Conservation (phyloP, 1,140 invertebrate genomes). For the Achatina immaculata region DNA sequence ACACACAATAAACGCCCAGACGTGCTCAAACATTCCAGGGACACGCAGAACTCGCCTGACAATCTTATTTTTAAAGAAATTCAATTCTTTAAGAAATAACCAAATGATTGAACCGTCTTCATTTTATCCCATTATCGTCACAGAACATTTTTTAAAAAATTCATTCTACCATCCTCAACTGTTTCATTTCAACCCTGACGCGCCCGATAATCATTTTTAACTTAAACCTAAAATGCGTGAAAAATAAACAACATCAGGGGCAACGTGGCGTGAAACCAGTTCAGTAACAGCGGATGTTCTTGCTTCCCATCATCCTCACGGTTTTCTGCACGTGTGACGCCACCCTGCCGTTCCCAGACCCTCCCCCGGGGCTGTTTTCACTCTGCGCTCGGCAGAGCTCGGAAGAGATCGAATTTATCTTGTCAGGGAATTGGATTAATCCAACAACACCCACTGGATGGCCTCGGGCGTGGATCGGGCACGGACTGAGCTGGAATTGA, state of each 20-base stretch:
- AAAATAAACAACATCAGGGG: slow-evolving; percentile 24
- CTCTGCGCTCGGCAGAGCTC: background rate
- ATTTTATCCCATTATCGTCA: background rate
- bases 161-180: background rate
- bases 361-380: slow-evolving; percentile 19
- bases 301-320: background rate
- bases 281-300: background rate
- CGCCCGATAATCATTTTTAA: background rate
- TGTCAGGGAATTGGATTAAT: slow-evolving; percentile 23
- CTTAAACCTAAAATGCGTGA: slow-evolving; percentile 12
- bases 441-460: slow-evolving; percentile 6
- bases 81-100: background rate
- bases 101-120: background rate
- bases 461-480: background rate
- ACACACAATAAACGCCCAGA: too few relatives aligned
- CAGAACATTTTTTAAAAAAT: background rate
- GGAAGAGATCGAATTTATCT: slow-evolving; percentile 29
- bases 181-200: background rate
- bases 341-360: slow-evolving; percentile 14
- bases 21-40: too few relatives aligned
- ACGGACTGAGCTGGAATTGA: background rate
- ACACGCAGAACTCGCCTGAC: too few relatives aligned
- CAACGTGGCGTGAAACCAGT: slow-evolving; percentile 14
- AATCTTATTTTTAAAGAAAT: background rate
- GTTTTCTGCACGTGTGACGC: background rate